Percentiles rank a stretch among this genome's conserved stretches.
Conservation (phyloP, 2,797 vertebrate species). For the Enteromius thamalakanensis region DNA sequence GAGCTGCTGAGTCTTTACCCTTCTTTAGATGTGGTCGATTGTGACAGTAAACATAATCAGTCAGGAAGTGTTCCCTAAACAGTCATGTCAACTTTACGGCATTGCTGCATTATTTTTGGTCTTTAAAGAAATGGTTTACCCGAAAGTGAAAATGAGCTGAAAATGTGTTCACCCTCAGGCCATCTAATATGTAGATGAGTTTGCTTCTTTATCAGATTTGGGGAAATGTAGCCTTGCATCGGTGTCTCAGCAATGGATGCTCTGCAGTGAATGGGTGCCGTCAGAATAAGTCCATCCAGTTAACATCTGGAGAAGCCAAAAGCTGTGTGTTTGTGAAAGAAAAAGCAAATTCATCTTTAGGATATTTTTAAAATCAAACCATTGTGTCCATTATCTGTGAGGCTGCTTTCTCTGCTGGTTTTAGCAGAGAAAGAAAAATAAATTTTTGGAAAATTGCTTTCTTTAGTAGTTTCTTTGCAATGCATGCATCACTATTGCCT, state of each 20-base stretch:
- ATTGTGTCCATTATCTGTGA: background rate
- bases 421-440: background rate
- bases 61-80: background rate
- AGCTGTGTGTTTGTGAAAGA: background rate
- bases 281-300: background rate
- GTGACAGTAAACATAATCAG: constrained; percentile 1
- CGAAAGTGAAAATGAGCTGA: background rate
- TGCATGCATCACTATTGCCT: background rate
- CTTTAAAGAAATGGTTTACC: background rate
- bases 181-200: background rate
- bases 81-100: background rate
- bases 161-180: background rate
- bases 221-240: background rate
- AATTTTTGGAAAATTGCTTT: background rate
- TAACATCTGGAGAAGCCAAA: background rate
- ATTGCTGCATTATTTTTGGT: background rate
- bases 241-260: background rate
- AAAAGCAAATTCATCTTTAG: background rate
- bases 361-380: background rate
- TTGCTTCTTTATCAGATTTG: background rate
- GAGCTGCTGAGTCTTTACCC: constrained; percentile 36
- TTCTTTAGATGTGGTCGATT: constrained; percentile 8
- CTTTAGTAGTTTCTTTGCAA: background rate
- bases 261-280: background rate
- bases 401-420: background rate